Conservation (phyloP, 2,888 invertebrate species). For the Pristionchus exspectatus region DNA sequence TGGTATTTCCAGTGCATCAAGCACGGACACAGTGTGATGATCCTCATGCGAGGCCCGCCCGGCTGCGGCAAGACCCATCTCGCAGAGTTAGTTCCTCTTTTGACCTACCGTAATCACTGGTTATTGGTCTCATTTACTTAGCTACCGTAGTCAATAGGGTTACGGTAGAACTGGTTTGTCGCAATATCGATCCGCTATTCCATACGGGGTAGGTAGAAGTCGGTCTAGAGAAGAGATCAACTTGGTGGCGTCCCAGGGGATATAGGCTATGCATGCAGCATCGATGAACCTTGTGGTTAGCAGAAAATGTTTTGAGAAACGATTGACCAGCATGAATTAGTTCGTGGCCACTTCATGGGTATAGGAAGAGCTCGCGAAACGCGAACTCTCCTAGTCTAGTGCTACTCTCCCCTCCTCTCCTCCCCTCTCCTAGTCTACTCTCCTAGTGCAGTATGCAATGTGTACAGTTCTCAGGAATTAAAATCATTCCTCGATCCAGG, state of each 20-base stretch:
- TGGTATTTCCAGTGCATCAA: conserved; percentile 42
- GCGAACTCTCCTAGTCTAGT: no score
- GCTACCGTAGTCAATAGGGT: no score
- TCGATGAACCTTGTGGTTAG: not conserved
- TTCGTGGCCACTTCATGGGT: not conserved
- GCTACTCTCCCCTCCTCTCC: no score
- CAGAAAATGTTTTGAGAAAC: not conserved
- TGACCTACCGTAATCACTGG: not conserved
- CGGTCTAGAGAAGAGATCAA: no score
- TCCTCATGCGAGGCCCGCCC: conserved; percentile 53
- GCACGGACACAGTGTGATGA: conserved; percentile 42
- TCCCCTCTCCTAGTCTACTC: no score
- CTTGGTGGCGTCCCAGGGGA: no score
- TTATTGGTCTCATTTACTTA: no score
- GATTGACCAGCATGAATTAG: not conserved
- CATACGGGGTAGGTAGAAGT: no score
- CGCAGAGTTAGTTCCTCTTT: conserved; percentile 41
- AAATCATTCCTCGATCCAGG: conserved; percentile 7
- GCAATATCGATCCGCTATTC: no score
- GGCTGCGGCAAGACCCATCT: conserved; percentile 52
- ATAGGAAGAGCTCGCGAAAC: not conserved
- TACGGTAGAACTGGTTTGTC: no score
- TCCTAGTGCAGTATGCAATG: not conserved
- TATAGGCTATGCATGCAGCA: not conserved
- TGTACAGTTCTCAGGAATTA: not conserved